Evolutionary conservation across 2,797 vertebrate species (phyloP).

Genomic region (Pangasius krempfi): DNA sequence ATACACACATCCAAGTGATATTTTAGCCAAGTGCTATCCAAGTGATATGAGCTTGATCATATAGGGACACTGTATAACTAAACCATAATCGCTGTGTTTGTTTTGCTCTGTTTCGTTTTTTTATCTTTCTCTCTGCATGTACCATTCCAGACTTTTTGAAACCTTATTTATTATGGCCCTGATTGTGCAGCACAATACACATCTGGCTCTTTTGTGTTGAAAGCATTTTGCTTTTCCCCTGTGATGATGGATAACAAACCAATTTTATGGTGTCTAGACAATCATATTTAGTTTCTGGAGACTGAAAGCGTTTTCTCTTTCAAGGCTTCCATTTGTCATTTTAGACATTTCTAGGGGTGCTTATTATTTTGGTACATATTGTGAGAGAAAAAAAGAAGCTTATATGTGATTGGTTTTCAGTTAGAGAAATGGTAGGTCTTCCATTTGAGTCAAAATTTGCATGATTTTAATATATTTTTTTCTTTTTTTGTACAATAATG

Average conservation of each 20-base stretch:
- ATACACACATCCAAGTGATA: background rate
- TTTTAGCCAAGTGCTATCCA: background rate
- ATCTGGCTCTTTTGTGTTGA: constrained; percentile 9
- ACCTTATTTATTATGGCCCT: background rate
- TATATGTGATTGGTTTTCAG: background rate
- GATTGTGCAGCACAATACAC: constrained; percentile 2
- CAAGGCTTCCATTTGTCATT: background rate
- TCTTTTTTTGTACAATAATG: background rate
- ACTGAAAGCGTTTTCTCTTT: background rate
- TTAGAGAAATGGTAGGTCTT: background rate
- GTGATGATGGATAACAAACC: background rate
- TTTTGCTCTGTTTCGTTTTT: background rate
- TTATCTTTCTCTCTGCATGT: background rate
- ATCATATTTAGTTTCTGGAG: background rate
- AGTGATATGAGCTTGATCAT: background rate
- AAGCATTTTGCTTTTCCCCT: constrained; percentile 15
- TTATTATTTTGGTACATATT: background rate
- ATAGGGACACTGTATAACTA: background rate
- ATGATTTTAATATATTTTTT: background rate
- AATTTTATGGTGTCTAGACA: background rate
- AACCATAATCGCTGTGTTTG: background rate
- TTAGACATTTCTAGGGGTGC: background rate
- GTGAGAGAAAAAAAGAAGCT: background rate
- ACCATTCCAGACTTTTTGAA: background rate
- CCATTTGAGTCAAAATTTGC: background rate